These are phyloP conservation scores for Saccopteryx leptura DNA, from an alignment of 2,113 vertebrate species.

Conservation along the genomic window DNA sequence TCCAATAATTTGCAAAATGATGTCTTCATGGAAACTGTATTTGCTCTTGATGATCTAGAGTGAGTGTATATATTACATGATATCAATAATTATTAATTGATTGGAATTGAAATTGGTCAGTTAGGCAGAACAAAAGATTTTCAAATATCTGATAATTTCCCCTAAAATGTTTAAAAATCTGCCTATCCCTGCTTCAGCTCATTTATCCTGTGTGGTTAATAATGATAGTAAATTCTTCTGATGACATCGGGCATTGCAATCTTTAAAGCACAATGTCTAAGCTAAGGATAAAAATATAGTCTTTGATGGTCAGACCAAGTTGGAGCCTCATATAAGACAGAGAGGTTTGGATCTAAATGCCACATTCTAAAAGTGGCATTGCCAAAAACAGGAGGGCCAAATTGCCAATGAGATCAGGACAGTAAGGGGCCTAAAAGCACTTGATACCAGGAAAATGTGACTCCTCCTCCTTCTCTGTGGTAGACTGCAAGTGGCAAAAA, in stretches of 20 bases:
- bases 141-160: background rate
- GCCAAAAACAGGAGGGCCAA: background rate
- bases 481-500: no score
- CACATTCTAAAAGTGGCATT: background rate
- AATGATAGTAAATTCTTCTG: background rate
- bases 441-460: background rate
- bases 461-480: no score
- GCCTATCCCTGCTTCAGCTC: background rate
- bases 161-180: background rate
- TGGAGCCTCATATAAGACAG: background rate
- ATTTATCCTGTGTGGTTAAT: background rate
- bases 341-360: background rate
- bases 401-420: background rate
- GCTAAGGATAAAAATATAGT: background rate
- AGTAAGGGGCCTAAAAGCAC: background rate
- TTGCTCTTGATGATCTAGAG: background rate
- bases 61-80: background rate
- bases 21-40: background rate
- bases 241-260: background rate
- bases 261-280: background rate
- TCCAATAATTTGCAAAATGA: conserved; percentile 9
- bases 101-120: background rate
- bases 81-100: background rate
- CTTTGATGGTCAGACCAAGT: background rate
- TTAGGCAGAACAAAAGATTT: background rate